A percentile compares a stretch with the other conserved stretches of the same genome.
Conservation (phyloP, 2,888 invertebrate species). For the Drosophila colorata region DNA sequence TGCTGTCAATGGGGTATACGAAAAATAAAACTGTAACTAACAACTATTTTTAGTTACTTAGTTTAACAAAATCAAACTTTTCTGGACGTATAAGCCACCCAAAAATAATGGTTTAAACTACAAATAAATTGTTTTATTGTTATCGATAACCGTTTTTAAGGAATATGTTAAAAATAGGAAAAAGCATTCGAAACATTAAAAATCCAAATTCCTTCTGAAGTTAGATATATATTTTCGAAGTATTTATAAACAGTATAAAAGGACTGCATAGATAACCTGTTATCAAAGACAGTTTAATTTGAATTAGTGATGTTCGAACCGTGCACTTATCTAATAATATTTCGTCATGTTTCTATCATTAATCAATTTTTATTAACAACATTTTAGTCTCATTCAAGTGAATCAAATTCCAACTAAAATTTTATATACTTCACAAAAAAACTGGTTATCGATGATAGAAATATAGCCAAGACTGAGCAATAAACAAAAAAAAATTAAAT, state of each 20-base stretch:
- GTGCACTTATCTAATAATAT: not conserved
- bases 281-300: not conserved
- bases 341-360: not conserved
- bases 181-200: not conserved
- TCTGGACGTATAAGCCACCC: too few species aligned
- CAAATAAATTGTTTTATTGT: too few species aligned
- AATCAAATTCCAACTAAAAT: not conserved
- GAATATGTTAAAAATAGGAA: too few species aligned
- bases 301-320: not conserved
- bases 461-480: not conserved
- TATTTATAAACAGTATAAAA: not conserved
- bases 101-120: too few species aligned
- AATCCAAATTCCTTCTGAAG: not conserved
- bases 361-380: not conserved
- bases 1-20: not conserved
- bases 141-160: too few species aligned
- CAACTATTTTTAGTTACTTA: not conserved
- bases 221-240: not conserved
- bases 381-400: not conserved
- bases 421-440: not conserved
- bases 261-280: not conserved
- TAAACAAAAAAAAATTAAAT: not conserved
- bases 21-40: not conserved
- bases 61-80: too few species aligned
- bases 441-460: constrained; percentile 5